Conservation (phyloP, 2,888 invertebrate species). For the Drosophila colorata region DNA sequence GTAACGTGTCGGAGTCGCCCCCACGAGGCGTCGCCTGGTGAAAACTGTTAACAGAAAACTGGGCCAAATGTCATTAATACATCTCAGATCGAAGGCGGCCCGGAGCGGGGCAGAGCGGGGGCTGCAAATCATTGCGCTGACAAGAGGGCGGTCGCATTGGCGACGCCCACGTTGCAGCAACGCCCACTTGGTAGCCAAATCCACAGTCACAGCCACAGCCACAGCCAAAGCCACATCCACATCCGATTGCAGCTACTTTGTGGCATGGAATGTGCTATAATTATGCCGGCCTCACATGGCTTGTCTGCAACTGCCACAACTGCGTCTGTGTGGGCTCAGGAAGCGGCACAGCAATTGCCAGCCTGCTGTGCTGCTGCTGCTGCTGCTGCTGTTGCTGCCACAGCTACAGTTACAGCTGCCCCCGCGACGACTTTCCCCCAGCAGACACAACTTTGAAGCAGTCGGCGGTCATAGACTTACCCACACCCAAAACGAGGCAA, state of each 20-base stretch:
- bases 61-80: conserved; percentile 80
- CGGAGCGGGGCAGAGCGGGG: background rate
- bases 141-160: conserved; percentile 11
- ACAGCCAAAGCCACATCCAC: conserved; percentile 47
- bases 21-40: conserved; percentile 30
- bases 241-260: conserved; percentile 77
- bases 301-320: conserved; percentile 5
- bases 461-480: conserved; percentile 51
- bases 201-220: background rate
- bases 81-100: conserved; percentile 63
- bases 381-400: conserved; percentile 6
- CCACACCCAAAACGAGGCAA: conserved; percentile 29
- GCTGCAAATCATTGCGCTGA: conserved; percentile 42
- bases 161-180: conserved; percentile 60
- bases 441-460: conserved; percentile 20
- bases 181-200: conserved; percentile 49
- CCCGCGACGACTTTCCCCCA: conserved; percentile 43
- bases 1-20: conserved; percentile 47
- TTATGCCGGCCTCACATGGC: conserved; percentile 60
- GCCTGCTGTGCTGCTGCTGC: conserved; percentile 30
- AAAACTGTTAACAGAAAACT: conserved; percentile 61
- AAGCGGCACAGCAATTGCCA: conserved; percentile 55
- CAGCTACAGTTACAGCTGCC: too few relatives aligned
- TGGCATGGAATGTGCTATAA: conserved; percentile 73
- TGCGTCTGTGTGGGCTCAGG: conserved; percentile 66